phyloP scores from a whole-genome alignment of 2,797 vertebrate genomes.

The Toxotes lorentzi region DNA sequence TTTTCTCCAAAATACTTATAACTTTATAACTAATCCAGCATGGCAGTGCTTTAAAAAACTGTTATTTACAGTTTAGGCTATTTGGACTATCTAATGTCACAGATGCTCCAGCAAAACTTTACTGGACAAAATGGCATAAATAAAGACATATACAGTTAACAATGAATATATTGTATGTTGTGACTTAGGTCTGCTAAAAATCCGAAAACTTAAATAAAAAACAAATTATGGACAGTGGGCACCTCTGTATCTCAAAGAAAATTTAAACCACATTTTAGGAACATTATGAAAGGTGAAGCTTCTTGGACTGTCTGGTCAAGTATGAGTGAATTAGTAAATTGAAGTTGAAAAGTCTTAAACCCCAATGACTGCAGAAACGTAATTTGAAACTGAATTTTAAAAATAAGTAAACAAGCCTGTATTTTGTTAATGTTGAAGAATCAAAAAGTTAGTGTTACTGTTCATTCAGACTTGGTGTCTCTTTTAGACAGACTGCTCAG shows the following conservation, averaged over 20 bases:
- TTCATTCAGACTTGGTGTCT: constrained; percentile 55
- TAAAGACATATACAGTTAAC: not conserved
- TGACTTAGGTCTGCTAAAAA: not conserved
- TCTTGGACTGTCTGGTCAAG: not conserved
- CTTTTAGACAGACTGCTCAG: constrained; percentile 42
- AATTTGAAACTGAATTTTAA: not conserved
- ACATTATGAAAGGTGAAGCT: not conserved
- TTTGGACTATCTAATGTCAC: too few relatives aligned
- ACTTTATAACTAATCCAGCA: too few relatives aligned
- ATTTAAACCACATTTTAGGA: not conserved
- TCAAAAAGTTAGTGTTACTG: constrained; percentile 19
- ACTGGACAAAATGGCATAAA: not conserved
- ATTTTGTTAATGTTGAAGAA: not conserved
- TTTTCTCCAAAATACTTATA: too few relatives aligned
- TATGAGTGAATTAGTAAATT: not conserved
- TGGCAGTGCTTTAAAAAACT: too few relatives aligned
- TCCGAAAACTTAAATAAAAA: not conserved
- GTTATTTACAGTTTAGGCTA: too few relatives aligned
- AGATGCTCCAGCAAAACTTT: not conserved
- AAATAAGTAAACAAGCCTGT: not conserved
- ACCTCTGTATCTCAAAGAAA: not conserved
- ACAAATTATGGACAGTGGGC: not conserved
- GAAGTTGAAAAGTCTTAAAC: not conserved
- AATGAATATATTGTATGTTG: not conserved
- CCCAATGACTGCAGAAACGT: not conserved